Conservation (phyloP, 2,888 invertebrate genomes). For the Antitype chi region DNA sequence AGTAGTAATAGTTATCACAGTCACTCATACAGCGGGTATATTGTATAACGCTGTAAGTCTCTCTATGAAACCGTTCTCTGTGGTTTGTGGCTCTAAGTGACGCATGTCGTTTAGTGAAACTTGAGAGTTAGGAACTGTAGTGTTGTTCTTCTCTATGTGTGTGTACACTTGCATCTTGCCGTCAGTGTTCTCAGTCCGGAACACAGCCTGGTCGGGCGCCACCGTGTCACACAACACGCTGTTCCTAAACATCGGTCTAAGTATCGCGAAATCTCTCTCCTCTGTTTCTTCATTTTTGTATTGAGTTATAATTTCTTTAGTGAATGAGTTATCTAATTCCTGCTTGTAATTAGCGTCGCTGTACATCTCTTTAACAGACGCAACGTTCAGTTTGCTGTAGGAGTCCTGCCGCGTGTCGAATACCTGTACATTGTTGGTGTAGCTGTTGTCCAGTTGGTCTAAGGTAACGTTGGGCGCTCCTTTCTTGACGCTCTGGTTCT, state of each 20-base stretch:
- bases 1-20: constrained; percentile 59
- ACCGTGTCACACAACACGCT: constrained; percentile 60
- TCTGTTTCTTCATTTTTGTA: constrained; percentile 73
- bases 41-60: constrained; percentile 83
- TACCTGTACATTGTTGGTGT: constrained; percentile 73
- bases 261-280: constrained; percentile 75
- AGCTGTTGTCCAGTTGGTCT: constrained; percentile 69
- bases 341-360: constrained; percentile 67
- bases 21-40: constrained; percentile 79
- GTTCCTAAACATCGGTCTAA: constrained; percentile 73
- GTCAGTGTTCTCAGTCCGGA: constrained; percentile 77
- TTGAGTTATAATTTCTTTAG: constrained; percentile 59
- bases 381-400: constrained; percentile 68
- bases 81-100: constrained; percentile 75
- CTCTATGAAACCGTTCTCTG: constrained; percentile 82
- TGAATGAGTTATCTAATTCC: constrained; percentile 55
- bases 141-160: constrained; percentile 78
- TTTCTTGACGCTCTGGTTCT: constrained; percentile 69
- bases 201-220: constrained; percentile 66
- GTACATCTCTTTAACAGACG: constrained; percentile 73
- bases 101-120: constrained; percentile 75
- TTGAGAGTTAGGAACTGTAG: constrained; percentile 69
- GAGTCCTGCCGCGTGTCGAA: constrained; percentile 70
- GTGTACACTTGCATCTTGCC: constrained; percentile 84
- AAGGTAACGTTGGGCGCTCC: constrained; percentile 83